These are phyloP conservation scores for Aleiodes alternator DNA, from an alignment of 2,888 invertebrate species.

Conservation along the genomic window DNA sequence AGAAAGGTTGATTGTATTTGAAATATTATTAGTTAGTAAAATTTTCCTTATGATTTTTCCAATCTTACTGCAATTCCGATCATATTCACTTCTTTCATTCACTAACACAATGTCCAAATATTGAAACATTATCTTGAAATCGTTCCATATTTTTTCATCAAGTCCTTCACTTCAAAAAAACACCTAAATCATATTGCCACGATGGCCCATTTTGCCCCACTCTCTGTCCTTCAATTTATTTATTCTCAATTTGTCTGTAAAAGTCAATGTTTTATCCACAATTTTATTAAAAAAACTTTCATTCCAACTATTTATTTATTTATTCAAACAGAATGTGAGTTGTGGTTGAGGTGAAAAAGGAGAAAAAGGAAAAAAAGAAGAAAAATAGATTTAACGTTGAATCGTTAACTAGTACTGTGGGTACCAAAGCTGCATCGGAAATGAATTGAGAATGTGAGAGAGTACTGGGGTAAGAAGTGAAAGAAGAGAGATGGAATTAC, in stretches of 20 bases:
- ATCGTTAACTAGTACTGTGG: slow-evolving; percentile 22
- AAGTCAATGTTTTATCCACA: too few species aligned
- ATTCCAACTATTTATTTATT: neutral
- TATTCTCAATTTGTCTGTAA: neutral
- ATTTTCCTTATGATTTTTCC: neutral
- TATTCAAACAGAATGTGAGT: slow-evolving; percentile 1
- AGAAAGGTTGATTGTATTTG: neutral
- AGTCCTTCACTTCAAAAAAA: too few species aligned
- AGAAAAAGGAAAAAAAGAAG: neutral
- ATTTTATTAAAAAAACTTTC: too few species aligned
- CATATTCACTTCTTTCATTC: too few species aligned
- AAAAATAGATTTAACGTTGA: slow-evolving; percentile 5
- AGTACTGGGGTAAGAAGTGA: slow-evolving; percentile 27
- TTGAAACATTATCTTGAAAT: too few species aligned
- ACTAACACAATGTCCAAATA: too few species aligned
- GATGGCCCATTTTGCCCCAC: too few species aligned
- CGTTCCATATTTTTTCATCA: too few species aligned
- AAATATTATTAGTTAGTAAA: neutral
- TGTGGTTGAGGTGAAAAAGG: too few species aligned
- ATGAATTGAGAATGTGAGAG: slow-evolving; percentile 37
- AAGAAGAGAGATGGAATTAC: slow-evolving; percentile 42
- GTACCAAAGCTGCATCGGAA: slow-evolving; percentile 29
- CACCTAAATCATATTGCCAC: too few species aligned
- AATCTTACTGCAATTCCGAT: too few species aligned
- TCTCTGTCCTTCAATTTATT: neutral